Base-by-base conservation (phyloP, 2,888 invertebrate genomes). In the Agrochola macilenta region DNA sequence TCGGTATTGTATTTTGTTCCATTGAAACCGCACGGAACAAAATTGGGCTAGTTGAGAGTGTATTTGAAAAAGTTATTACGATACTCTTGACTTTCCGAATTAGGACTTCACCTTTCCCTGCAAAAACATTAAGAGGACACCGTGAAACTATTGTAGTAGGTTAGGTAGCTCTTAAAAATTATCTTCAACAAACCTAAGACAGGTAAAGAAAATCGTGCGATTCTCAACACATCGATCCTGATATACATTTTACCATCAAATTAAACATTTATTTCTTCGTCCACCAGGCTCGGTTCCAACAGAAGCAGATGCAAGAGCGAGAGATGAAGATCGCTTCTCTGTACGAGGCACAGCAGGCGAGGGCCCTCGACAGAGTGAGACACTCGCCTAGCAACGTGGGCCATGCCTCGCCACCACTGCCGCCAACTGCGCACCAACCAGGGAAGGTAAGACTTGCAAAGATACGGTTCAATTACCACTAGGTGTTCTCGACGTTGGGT, bases 301-400 rank as follows among this genome's bases (percentile, higher is more conserved):
- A 98, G 93, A 98, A 98, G 90, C 98, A 98, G 90, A 97, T 98
- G 93, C 97, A 98, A 92, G 98, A 98, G 92, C 98, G 98, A 85
- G 98, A 98, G 92, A 97, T 98, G 94, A 98, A 98, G 90, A 97
- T 98, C 79, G 96, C 98, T 58, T 97, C 93, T 9, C 88, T 94
- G 0, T 97, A 97, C 94, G 98, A 98, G 87, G 97, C 97, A 76
- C 97, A 98, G 87, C 98, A 98, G 89, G 97, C 97, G 85, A 94
- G 97, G 39, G 97, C 97, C 8, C 96, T 98, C 85, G 97, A 97
- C 87, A 90, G 94, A 30, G 94, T 94, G 71, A 82, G 94, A 7
- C 94, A 94, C 74, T 94, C 94, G 7, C 94, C 94, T 26, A 88
- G 85, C 74, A 90, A 90, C 49, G 87, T 88, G 8, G 83, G 83